phyloP scores from a whole-genome alignment of 2,113 vertebrate species.

The Hippocampus comes region DNA sequence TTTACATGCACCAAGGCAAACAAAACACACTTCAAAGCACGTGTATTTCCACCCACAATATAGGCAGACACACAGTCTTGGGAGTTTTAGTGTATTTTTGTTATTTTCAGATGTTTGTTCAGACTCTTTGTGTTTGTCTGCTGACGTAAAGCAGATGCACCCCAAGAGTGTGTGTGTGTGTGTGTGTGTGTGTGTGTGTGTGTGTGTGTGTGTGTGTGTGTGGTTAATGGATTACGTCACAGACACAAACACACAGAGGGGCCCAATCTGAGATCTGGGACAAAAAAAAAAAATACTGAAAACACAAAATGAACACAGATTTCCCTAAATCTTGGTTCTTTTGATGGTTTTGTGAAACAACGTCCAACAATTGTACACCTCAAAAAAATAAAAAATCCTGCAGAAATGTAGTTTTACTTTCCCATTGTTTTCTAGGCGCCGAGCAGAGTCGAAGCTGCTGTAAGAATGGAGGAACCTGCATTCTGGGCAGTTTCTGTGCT shows the following conservation, averaged over 20 bases:
- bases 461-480: slow-evolving; percentile 71
- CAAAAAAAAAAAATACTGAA: background rate
- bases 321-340: background rate
- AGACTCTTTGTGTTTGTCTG: slow-evolving; percentile 44
- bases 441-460: slow-evolving; percentile 73
- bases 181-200: slow-evolving; percentile 22
- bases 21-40: background rate
- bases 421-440: slow-evolving; percentile 39
- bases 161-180: slow-evolving; percentile 42
- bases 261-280: slow-evolving; percentile 5
- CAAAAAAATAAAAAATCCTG: background rate
- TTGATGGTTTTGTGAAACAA: background rate
- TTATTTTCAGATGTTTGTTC: slow-evolving; percentile 46
- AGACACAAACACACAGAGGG: slow-evolving; percentile 14
- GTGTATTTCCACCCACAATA: background rate
- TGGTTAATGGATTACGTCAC: slow-evolving; percentile 55
- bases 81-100: slow-evolving; percentile 38
- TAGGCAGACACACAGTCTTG: background rate
- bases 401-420: background rate
- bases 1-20: background rate
- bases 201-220: slow-evolving; percentile 19
- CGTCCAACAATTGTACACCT: background rate
- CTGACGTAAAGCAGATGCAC: slow-evolving; percentile 46
- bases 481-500: slow-evolving; percentile 72
- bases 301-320: background rate